Conservation (phyloP, 2,797 vertebrate genomes). For the Thalassophryne amazonica region DNA sequence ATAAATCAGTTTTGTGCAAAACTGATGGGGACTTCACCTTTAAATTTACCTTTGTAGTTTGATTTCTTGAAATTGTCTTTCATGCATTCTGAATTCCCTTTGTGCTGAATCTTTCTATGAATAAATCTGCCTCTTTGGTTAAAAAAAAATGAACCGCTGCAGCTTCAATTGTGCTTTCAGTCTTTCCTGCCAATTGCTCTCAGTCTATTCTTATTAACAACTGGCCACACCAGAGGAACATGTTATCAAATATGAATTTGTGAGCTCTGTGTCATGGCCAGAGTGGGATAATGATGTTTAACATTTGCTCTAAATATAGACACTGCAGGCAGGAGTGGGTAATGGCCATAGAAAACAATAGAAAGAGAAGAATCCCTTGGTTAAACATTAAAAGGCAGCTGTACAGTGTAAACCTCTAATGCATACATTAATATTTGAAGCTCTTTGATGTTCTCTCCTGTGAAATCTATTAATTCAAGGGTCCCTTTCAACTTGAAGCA, state of each 20-base stretch:
- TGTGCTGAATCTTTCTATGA: too few relatives aligned
- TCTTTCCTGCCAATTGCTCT: not conserved
- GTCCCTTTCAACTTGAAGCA: constrained; percentile 50
- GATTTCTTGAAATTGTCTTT: too few relatives aligned
- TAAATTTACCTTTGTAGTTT: too few relatives aligned
- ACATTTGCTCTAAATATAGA: not conserved
- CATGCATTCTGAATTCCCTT: too few relatives aligned
- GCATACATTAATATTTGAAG: constrained; percentile 42
- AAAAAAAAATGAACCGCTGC: not conserved
- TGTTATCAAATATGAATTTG: not conserved
- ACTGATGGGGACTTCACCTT: too few relatives aligned
- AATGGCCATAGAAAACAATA: constrained; percentile 13
- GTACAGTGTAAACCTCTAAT: constrained; percentile 19
- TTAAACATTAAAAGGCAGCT: constrained; percentile 37
- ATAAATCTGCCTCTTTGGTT: too few relatives aligned
- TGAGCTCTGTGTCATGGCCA: not conserved
- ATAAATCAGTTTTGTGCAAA: too few relatives aligned
- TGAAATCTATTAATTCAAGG: constrained; percentile 51
- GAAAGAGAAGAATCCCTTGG: constrained; percentile 3
- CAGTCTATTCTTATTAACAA: not conserved
- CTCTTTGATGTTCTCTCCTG: constrained; percentile 57
- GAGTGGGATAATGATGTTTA: not conserved
- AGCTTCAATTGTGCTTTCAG: not conserved
- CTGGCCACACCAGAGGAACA: rapidly evolving
- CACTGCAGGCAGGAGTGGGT: not conserved